phyloP scores from a whole-genome alignment of 2,888 invertebrate species.

The Nomada flava region DNA sequence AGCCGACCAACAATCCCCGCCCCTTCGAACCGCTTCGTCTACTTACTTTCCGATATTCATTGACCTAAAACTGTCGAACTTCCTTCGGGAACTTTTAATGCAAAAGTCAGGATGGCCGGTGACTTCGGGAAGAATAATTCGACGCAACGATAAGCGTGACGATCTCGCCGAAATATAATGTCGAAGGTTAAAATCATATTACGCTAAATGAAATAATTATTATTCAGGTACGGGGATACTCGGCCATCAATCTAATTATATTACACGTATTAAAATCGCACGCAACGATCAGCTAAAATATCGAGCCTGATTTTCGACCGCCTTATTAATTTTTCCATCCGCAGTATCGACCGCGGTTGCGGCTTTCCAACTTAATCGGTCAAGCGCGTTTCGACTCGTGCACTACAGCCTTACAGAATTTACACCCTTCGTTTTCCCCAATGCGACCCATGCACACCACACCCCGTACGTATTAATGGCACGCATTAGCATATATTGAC shows the following conservation, averaged over 20 bases:
- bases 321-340: conserved; percentile 55
- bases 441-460: conserved; percentile 14
- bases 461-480: conserved; percentile 61
- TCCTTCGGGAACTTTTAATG: neutral
- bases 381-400: conserved; percentile 48
- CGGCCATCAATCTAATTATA: neutral
- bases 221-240: no score
- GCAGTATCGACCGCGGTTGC: conserved; percentile 37
- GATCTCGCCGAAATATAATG: neutral
- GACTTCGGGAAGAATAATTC: neutral
- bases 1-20: no score
- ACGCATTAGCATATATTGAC: conserved; percentile 72
- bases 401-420: conserved; percentile 41
- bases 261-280: neutral
- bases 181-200: neutral
- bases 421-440: conserved; percentile 43
- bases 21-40: neutral
- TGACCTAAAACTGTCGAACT: conserved; percentile 26
- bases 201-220: no score
- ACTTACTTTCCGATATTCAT: conserved; percentile 8
- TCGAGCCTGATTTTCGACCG: conserved; percentile 21
- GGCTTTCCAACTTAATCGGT: conserved; percentile 58
- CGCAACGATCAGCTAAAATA: conserved; percentile 13
- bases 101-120: neutral
- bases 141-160: neutral